Conservation (phyloP, 2,113 vertebrate genomes). For the Pluvianellus socialis region DNA sequence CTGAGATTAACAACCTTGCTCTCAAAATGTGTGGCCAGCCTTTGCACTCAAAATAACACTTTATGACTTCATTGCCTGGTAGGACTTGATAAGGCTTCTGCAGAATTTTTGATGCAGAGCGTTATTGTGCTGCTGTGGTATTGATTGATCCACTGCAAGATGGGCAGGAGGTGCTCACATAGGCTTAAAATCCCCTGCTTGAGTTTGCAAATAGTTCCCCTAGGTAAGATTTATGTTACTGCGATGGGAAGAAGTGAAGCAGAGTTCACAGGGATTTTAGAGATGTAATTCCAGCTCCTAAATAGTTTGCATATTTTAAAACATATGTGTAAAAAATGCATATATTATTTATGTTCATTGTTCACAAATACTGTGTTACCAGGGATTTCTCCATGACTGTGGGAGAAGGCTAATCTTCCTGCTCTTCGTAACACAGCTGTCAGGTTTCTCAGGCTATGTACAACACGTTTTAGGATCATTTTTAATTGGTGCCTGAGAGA, state of each 20-base stretch:
- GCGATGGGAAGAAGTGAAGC: neutral
- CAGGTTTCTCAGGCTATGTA: neutral
- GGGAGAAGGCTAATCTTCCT: neutral
- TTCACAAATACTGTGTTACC: neutral
- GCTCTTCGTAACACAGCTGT: neutral
- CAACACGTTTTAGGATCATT: neutral
- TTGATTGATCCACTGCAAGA: conserved; percentile 9
- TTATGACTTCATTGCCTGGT: neutral
- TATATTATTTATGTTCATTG: neutral
- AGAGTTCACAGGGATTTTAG: neutral
- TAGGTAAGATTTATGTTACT: conserved; percentile 2
- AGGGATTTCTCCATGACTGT: neutral
- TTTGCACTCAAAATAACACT: neutral
- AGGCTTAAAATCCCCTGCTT: neutral
- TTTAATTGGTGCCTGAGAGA: neutral
- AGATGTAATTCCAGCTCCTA: neutral
- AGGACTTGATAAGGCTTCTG: neutral
- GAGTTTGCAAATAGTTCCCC: conserved; percentile 5
- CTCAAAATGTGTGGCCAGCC: neutral
- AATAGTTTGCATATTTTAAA: neutral
- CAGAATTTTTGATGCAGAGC: conserved; percentile 20
- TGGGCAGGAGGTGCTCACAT: neutral
- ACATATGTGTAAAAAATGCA: neutral
- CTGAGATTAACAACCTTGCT: neutral
- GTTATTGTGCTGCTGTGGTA: neutral